These are phyloP conservation scores for Polydrusus tereticollis DNA, from an alignment of 2,888 invertebrate species.

Conservation along the genomic window DNA sequence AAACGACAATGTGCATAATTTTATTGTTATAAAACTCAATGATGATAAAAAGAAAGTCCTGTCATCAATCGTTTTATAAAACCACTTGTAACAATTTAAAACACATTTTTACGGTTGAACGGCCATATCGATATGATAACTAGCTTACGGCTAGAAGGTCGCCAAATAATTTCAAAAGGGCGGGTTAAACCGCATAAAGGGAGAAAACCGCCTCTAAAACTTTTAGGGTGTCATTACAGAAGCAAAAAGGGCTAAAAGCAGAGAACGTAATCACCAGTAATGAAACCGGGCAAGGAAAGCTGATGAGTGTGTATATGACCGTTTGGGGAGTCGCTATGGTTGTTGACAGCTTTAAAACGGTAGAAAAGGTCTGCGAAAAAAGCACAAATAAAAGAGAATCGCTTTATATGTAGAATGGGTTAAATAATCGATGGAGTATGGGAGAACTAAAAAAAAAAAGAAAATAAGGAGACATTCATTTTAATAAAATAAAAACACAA, in stretches of 20 bases:
- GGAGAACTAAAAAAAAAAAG: no score
- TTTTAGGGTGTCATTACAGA: constrained; percentile 37
- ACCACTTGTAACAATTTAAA: no score
- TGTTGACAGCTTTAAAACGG: constrained; percentile 14
- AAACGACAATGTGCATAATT: no score
- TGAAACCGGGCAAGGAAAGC: constrained; percentile 7
- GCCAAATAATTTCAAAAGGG: constrained; percentile 33
- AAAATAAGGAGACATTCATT: no score
- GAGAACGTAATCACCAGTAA: constrained; percentile 30
- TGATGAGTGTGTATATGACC: constrained; percentile 23
- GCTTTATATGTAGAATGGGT: no score
- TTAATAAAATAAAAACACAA: no score
- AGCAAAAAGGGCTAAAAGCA: constrained; percentile 27
- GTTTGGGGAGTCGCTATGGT: constrained; percentile 10
- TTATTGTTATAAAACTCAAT: no score
- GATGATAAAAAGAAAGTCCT: no score
- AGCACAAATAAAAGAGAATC: not conserved
- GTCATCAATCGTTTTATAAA: no score
- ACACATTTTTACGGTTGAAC: not conserved
- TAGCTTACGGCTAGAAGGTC: constrained; percentile 18
- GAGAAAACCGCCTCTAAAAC: constrained; percentile 33
- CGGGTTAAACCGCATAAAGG: constrained; percentile 23
- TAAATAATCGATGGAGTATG: no score
- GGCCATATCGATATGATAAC: not conserved
- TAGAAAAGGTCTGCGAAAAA: not conserved